Evolutionary conservation across 2,797 vertebrate genomes (phyloP).

Genomic region (Eupleurogrammus muticus): DNA sequence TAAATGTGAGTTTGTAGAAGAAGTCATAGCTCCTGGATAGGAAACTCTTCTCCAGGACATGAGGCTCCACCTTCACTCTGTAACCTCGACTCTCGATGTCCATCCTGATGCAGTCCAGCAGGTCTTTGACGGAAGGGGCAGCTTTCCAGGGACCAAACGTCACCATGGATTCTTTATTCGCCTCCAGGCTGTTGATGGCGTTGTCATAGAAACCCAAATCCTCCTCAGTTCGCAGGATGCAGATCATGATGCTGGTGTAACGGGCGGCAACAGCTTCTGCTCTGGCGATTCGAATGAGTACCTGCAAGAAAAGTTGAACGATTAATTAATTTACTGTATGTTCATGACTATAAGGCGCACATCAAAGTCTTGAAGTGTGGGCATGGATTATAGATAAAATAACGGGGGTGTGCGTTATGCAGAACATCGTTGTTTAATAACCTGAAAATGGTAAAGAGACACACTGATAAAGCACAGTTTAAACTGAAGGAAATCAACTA

Average conservation of each 20-base stretch:
- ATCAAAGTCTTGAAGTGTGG: too few relatives aligned
- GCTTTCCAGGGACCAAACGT: constrained; percentile 94
- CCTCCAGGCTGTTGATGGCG: constrained; percentile 82
- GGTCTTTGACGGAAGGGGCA: constrained; percentile 75
- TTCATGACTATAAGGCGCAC: too few relatives aligned
- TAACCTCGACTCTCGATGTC: constrained; percentile 91
- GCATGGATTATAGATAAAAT: too few relatives aligned
- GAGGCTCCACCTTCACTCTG: constrained; percentile 76
- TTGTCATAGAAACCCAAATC: constrained; percentile 80
- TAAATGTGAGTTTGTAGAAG: constrained; percentile 90
- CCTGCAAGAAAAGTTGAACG: constrained; percentile 42
- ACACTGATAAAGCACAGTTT: too few relatives aligned
- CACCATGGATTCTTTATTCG: constrained; percentile 88
- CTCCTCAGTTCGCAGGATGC: constrained; percentile 86
- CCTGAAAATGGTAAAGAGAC: too few relatives aligned
- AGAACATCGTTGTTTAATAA: too few relatives aligned
- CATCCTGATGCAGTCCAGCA: constrained; percentile 90
- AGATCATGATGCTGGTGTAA: constrained; percentile 86
- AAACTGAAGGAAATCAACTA: too few relatives aligned
- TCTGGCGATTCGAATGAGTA: constrained; percentile 90
- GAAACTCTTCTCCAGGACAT: constrained; percentile 82
- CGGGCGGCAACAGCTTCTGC: constrained; percentile 90
- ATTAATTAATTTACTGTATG: too few relatives aligned
- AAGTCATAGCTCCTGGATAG: constrained; percentile 82
- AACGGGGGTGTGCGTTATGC: too few relatives aligned